Conservation (phyloP, 2,797 vertebrate genomes). For the Gymnocypris eckloni region DNA sequence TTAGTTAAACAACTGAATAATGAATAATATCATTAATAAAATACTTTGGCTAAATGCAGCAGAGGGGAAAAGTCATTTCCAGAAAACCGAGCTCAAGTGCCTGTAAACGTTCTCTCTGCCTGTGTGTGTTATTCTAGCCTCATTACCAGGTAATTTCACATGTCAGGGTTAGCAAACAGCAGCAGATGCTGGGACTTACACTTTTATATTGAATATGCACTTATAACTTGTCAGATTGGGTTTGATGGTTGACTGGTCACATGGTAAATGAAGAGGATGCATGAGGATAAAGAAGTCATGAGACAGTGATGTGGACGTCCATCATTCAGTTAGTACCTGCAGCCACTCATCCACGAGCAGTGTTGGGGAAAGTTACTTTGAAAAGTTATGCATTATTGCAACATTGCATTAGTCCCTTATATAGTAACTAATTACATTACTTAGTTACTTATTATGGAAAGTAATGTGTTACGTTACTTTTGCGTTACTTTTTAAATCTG, state of each 20-base stretch:
- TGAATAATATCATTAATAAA: neutral
- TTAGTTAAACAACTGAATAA: neutral
- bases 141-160: too few species aligned
- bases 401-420: too few species aligned
- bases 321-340: neutral
- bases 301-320: neutral
- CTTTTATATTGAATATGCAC: too few species aligned
- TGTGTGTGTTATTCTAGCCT: slow-evolving; percentile 46
- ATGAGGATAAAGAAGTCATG: slow-evolving; percentile 32
- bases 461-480: too few species aligned
- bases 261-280: slow-evolving; percentile 1
- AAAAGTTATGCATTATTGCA: too few species aligned
- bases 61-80: slow-evolving; percentile 35
- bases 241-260: slow-evolving; percentile 29
- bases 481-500: too few species aligned
- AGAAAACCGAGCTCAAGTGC: slow-evolving; percentile 38
- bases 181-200: too few species aligned
- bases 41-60: neutral
- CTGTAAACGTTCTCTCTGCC: slow-evolving; percentile 31
- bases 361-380: neutral
- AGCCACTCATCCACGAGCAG: neutral
- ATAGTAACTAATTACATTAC: too few species aligned
- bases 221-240: too few species aligned
- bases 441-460: too few species aligned
- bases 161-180: too few species aligned